Conservation (phyloP, 2,888 invertebrate species). For the Cheilosia variabilis region DNA sequence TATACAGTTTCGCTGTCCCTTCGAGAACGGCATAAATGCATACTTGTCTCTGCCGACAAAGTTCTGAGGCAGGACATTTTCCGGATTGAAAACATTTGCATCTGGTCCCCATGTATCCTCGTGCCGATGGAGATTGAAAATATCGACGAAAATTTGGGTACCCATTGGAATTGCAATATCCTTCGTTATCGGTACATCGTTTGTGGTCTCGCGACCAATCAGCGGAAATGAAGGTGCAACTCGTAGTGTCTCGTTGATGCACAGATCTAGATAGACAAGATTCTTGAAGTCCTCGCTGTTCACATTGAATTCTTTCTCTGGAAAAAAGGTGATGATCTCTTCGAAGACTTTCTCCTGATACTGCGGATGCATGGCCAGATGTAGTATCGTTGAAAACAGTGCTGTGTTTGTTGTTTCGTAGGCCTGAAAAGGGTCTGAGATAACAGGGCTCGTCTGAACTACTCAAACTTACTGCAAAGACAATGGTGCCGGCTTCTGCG, state of each 20-base stretch:
- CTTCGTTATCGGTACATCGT: conserved; percentile 36
- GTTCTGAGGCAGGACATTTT: conserved; percentile 77
- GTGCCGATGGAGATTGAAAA: no score
- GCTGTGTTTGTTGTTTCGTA: conserved; percentile 77
- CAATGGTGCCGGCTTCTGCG: conserved; percentile 70
- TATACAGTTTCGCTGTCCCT: conserved; percentile 78
- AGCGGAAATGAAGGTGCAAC: conserved; percentile 76
- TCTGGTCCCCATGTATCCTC: no score
- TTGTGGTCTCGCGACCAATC: conserved; percentile 66
- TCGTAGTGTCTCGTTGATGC: conserved; percentile 77
- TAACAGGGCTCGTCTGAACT: no score
- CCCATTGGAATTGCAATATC: no score
- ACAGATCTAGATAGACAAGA: conserved; percentile 76
- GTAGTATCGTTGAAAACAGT: conserved; percentile 77
- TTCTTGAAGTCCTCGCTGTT: no score
- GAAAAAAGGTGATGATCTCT: conserved; percentile 75
- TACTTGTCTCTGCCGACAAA: conserved; percentile 70
- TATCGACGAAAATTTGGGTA: no score
- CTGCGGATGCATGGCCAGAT: conserved; percentile 77
- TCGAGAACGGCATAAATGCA: conserved; percentile 78
- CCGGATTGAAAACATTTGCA: conserved; percentile 33
- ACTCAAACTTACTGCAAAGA: conserved; percentile 71
- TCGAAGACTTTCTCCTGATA: conserved; percentile 77
- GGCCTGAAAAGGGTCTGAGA: conserved; percentile 52
- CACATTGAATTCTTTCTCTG: no score